Base-by-base conservation (phyloP, 2,797 vertebrate genomes). In the Columba guinea region DNA sequence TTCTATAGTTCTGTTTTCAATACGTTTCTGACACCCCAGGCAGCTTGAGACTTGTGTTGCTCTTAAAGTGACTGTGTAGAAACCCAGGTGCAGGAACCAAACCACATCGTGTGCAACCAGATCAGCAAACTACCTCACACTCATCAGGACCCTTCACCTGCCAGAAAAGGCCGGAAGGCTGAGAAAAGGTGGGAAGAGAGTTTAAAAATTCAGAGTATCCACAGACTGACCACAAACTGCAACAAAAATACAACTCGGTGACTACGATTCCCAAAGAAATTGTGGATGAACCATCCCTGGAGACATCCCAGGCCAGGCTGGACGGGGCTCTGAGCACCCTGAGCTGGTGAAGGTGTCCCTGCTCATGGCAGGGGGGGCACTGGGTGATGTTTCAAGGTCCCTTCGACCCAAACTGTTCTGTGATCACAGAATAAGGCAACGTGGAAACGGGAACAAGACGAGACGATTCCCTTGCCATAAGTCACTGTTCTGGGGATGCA, bases 391-490 rank as follows among this genome's bases (percentile, higher is more conserved):
- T 24, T 27, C 8, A 5, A 52, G 22, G 60, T 10, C 15, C 10
- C 21, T 49, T 34, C 10, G 6, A 51, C 11, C 14, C 17, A 51
- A 64, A 34, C 24, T 37, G 8, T 5, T 5, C 60, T 15, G 6
- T 3, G 30, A 49, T 30, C 55, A 73, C 48, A 77, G 51, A 68
- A 34, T 14, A 23, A 58, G 37, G 32, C 34, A 70, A 24, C 2
- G 7, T 3, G 21, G 37, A 65, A 81, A 69, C 0, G 2, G 49
- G 26, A 35, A 22, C 5, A 73, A n/a, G 9, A 53, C 14, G 23
- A n/a, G 5, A 19, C 7, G n/a, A 34, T 3, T 44, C 7, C 26
- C 12, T n/a, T 35, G 2, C 41, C 32, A 0, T 0, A 34, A 7
- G 37, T 49, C 39, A 55, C 44, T 58, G 7, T 9, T 8, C 9